Conservation (phyloP, 2,797 vertebrate species). For the Alosa sapidissima region DNA sequence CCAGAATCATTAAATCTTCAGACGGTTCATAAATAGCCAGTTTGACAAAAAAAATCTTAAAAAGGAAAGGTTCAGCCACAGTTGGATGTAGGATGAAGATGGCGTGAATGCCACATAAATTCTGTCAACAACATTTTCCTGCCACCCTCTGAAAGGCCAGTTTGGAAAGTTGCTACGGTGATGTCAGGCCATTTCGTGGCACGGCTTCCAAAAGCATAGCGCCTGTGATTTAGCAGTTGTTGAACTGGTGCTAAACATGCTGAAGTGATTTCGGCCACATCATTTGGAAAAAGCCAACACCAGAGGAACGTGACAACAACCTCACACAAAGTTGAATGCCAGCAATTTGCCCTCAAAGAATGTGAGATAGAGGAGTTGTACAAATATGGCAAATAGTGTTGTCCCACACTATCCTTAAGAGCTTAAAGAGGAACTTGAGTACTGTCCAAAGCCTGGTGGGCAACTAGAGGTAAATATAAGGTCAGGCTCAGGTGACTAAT, state of each 20-base stretch:
- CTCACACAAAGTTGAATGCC: not conserved
- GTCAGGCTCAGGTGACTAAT: not conserved
- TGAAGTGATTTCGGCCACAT: not conserved
- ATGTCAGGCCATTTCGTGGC: not conserved
- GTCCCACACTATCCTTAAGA: not conserved
- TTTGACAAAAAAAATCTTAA: not conserved
- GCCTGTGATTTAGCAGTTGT: conserved; percentile 8
- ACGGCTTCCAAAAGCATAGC: not conserved
- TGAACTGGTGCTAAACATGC: not conserved
- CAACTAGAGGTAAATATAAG: not conserved
- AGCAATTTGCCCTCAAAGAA: not conserved
- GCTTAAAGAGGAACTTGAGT: not conserved
- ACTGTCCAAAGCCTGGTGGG: not conserved
- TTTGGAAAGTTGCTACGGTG: not conserved
- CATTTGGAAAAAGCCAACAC: not conserved
- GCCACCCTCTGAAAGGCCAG: not conserved
- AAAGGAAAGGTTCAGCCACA: not conserved
- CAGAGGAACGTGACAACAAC: conserved; percentile 6
- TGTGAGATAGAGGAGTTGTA: not conserved
- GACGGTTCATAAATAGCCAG: not conserved
- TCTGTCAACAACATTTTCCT: not conserved
- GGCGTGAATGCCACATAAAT: conserved; percentile 17
- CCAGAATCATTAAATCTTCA: not conserved
- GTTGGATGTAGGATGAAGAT: not conserved
- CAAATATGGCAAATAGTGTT: not conserved